Conservation (phyloP, 2,113 vertebrate species). For the Xiphophorus couchianus region DNA sequence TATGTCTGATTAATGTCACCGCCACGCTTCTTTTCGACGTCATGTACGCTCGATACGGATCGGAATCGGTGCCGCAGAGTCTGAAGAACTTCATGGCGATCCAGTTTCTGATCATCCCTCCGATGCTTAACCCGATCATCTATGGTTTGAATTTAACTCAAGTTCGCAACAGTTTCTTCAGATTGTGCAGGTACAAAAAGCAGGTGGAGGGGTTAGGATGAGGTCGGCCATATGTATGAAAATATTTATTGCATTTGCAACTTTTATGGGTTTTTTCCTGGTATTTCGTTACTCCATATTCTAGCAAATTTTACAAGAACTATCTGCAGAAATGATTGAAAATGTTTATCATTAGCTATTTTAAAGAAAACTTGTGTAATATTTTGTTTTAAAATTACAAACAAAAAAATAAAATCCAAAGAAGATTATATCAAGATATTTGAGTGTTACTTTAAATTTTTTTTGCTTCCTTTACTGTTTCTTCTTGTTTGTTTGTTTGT, state of each 20-base stretch:
- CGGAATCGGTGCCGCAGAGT: constrained; percentile 25
- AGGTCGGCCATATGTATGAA: too few relatives aligned
- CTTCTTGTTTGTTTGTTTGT: too few relatives aligned
- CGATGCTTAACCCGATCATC: constrained; percentile 57
- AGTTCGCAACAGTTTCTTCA: constrained; percentile 21
- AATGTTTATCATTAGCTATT: not conserved
- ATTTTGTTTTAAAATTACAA: not conserved
- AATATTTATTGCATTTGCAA: not conserved
- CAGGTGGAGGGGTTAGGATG: not conserved
- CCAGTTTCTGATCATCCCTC: constrained; percentile 48
- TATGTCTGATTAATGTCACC: constrained; percentile 8
- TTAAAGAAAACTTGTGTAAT: too few relatives aligned
- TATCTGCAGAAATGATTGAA: not conserved
- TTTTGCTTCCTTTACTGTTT: too few relatives aligned
- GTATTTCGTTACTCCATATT: too few relatives aligned
- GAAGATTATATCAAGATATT: not conserved
- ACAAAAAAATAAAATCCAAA: not conserved
- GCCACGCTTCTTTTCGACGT: constrained; percentile 11
- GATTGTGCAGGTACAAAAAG: not conserved
- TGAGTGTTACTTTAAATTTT: too few relatives aligned
- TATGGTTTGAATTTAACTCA: constrained; percentile 55
- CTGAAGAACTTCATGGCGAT: constrained; percentile 61
- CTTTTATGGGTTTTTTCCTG: not conserved
- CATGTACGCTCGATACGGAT: constrained; percentile 37
- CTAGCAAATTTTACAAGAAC: not conserved